Percentiles rank a stretch among this genome's conserved stretches.
phyloP scores from a whole-genome alignment of 1,140 invertebrate genomes.

The Acyrthosiphon pisum region DNA sequence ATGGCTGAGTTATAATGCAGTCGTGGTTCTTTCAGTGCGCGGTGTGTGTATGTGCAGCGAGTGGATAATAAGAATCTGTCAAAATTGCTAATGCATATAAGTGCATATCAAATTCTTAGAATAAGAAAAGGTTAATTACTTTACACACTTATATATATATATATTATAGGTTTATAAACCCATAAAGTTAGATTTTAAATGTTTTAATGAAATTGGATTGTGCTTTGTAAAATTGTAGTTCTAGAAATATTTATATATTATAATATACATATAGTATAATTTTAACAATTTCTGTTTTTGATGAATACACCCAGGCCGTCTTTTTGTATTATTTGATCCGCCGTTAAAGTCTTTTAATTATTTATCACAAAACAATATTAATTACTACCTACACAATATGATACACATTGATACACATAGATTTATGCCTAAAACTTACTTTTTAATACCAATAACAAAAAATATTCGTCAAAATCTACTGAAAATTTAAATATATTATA shows the following conservation, averaged over 20 bases:
- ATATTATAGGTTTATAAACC: background rate
- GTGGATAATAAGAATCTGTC: background rate
- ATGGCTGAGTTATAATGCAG: conserved; percentile 11
- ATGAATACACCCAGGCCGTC: background rate
- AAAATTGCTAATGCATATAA: background rate
- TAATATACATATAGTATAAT: background rate
- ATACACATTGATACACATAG: background rate
- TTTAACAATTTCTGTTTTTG: background rate
- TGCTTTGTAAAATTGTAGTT: background rate
- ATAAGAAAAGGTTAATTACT: background rate
- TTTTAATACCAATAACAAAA: background rate
- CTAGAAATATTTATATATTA: too few species aligned
- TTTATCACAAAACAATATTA: background rate
- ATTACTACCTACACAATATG: too few species aligned
- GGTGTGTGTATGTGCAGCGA: background rate
- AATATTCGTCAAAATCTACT: background rate
- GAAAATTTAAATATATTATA: background rate
- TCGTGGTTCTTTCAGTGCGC: background rate
- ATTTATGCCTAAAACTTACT: background rate
- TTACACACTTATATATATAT: too few species aligned
- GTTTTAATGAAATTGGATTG: background rate
- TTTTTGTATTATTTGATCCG: background rate
- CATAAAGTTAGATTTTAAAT: background rate
- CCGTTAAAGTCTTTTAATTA: background rate
- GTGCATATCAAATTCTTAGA: background rate